phyloP scores from a whole-genome alignment of 2,113 vertebrate species.

The Ictalurus punctatus region DNA sequence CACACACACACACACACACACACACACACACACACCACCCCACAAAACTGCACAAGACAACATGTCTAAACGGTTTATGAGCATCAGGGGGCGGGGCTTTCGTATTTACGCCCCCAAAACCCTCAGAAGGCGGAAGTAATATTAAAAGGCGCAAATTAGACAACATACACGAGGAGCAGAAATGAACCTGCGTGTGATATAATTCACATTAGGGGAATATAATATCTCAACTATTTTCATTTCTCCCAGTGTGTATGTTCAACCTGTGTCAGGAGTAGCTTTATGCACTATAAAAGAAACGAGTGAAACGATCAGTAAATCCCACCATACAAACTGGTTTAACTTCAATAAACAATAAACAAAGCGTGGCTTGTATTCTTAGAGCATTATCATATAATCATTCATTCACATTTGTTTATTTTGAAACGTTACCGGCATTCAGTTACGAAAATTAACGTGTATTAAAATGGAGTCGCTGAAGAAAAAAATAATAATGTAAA shows the following conservation, averaged over 20 bases:
- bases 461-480: too few species aligned
- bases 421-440: too few species aligned
- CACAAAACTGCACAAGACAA: too few species aligned
- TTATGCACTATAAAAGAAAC: too few species aligned
- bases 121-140: background rate
- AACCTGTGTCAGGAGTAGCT: too few species aligned
- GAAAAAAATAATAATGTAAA: too few species aligned
- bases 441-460: too few species aligned
- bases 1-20: background rate
- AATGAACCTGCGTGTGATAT: background rate
- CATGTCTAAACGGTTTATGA: background rate
- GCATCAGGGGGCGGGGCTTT: background rate
- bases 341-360: background rate
- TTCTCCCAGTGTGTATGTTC: too few species aligned
- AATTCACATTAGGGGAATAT: background rate
- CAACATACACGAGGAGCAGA: background rate
- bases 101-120: background rate
- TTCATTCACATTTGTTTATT: too few species aligned
- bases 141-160: background rate
- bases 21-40: background rate
- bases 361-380: background rate
- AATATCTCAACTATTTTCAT: background rate
- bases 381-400: too few species aligned
- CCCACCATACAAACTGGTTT: background rate
- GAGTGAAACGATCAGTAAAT: background rate